Conservation (phyloP, 2,797 vertebrate species). For the Labeo calbasu region DNA sequence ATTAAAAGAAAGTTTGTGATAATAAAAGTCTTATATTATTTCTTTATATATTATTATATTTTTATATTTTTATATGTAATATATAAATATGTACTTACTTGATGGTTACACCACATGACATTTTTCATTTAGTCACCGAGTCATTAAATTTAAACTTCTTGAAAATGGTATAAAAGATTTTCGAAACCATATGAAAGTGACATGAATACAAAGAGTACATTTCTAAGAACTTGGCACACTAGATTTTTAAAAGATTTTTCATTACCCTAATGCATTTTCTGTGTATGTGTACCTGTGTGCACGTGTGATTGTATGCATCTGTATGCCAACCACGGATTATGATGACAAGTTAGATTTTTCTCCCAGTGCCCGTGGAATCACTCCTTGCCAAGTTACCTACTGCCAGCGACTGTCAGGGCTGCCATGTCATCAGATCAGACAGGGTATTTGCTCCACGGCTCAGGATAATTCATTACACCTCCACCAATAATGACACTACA, state of each 20-base stretch:
- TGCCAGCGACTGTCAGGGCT: conserved; percentile 65
- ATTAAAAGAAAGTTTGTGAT: background rate
- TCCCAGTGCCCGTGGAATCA: conserved; percentile 3
- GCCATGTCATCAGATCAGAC: conserved; percentile 58
- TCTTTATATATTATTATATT: background rate
- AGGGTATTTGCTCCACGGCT: conserved; percentile 54
- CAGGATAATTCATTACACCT: conserved; percentile 67
- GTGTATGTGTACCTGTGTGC: conserved; percentile 22
- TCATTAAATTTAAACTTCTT: background rate
- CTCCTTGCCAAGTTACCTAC: conserved; percentile 63
- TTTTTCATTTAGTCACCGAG: background rate
- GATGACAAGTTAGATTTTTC: conserved; percentile 24
- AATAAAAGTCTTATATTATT: too few relatives aligned
- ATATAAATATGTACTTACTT: background rate
- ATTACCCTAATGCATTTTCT: conserved; percentile 36
- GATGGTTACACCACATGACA: background rate
- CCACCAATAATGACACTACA: conserved; percentile 66
- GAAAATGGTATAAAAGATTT: background rate
- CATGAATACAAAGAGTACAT: background rate
- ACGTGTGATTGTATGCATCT: background rate
- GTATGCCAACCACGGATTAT: background rate
- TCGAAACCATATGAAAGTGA: conserved; percentile 4
- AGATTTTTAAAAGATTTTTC: conserved; percentile 2
- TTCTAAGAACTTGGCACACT: background rate
- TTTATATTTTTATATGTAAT: background rate